Evolutionary conservation across 1,140 invertebrate species (phyloP).

Genomic region (Tetraneura akinire): DNA sequence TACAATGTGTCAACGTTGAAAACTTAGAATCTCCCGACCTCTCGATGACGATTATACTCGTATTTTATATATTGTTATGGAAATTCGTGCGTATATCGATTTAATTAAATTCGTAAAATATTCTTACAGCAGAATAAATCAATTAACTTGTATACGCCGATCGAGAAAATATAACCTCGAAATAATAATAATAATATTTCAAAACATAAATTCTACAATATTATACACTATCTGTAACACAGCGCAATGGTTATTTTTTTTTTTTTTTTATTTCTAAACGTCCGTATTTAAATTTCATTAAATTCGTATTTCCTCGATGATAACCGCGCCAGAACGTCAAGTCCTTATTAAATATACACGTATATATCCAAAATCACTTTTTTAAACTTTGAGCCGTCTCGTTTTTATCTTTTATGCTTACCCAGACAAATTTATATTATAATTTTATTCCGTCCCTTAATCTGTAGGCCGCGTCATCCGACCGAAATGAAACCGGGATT

Average conservation of each 20-base stretch:
- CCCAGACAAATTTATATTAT: conserved; percentile 51
- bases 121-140: not conserved
- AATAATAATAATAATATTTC: too few species aligned
- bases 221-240: too few species aligned
- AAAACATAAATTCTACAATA: not conserved
- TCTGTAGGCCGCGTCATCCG: conserved; percentile 46
- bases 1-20: too few species aligned
- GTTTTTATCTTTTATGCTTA: conserved; percentile 40
- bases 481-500: conserved; percentile 50
- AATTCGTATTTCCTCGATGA: conserved; percentile 2
- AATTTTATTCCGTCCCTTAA: conserved; percentile 50
- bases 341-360: too few species aligned
- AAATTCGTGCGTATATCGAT: not conserved
- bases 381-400: conserved; percentile 16
- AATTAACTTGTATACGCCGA: not conserved
- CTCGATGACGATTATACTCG: too few species aligned
- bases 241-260: too few species aligned
- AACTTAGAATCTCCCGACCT: too few species aligned
- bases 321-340: conserved; percentile 29
- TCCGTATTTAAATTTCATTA: conserved; percentile 34
- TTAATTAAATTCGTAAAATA: not conserved
- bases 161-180: not conserved
- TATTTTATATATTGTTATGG: too few species aligned
- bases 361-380: conserved; percentile 33
- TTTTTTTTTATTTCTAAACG: conserved; percentile 20